Evolutionary conservation across 2,888 invertebrate genomes (phyloP).

Genomic region (Hyles lineata): DNA sequence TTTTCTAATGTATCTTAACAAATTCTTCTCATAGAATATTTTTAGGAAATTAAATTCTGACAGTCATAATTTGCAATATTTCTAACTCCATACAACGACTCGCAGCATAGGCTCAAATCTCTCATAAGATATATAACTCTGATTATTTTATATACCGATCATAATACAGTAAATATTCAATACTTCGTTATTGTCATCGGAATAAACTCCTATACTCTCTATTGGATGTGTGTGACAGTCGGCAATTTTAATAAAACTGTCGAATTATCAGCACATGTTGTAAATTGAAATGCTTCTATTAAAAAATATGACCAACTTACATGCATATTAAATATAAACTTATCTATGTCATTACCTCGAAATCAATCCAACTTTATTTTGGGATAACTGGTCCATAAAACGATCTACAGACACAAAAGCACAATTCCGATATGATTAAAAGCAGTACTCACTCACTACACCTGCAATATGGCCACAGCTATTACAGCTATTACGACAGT

Average conservation of each 20-base stretch:
- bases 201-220: conserved; percentile 35
- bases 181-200: conserved; percentile 53
- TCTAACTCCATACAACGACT: neutral
- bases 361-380: too few relatives aligned
- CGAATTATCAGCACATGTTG: neutral
- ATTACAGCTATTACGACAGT: neutral
- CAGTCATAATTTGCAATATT: neutral
- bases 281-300: too few relatives aligned
- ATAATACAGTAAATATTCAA: conserved; percentile 40
- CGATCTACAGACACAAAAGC: too few relatives aligned
- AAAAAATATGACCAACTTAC: too few relatives aligned
- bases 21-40: neutral
- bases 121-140: conserved; percentile 15
- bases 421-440: too few relatives aligned
- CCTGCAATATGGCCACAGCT: too few relatives aligned
- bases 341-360: too few relatives aligned
- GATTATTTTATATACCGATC: conserved; percentile 3
- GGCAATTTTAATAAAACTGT: conserved; percentile 25
- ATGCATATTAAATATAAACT: too few relatives aligned
- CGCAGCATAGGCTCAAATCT: conserved; percentile 1
- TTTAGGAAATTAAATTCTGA: conserved; percentile 1
- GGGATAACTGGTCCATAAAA: too few relatives aligned
- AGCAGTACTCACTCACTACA: too few relatives aligned
- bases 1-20: too few relatives aligned
- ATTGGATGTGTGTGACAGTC: conserved; percentile 21